Base-by-base conservation (phyloP, 2,888 invertebrate genomes). In the Lordiphosa fenestrarum region DNA sequence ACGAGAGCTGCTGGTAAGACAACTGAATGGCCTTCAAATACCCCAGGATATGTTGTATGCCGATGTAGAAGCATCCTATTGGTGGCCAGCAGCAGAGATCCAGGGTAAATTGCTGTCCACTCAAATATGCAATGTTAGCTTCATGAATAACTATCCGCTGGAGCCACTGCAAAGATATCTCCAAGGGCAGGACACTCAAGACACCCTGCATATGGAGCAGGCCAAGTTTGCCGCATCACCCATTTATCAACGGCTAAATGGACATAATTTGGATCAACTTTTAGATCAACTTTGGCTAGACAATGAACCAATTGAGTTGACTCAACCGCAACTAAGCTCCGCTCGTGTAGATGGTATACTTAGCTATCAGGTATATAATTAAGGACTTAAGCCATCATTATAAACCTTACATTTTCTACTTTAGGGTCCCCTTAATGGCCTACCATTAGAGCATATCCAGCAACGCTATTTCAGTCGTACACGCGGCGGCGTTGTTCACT, bases 391-490 rank as follows among this genome's bases (percentile, higher is more conserved):
- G 10, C 15, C 23, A 4, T 33, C 21, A 44, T 23, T 46, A 10
- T 19, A 23, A 4, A 19, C 15, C 21, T 13, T 30, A 9, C 9
- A 35, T 59, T 59, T 38, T 46, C 2, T 25, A 2, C 6, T 37
- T 57, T 55, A 92, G 92, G 91, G 91, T 21, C 84, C 78, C 3
- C 67, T 92, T 1, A 91, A 91, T 70, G 90, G 90, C 23, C 86
- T 90, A 9, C 85, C 90, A 67, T 73, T 92, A 48, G 82, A 88
- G 6, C 86, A 89, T 69, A 71, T 92, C 39, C 85, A 88, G 13
- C 73, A 90, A 12, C 90, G 91, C 73, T 92, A 92, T 63, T 89
- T 93, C 44, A 92, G 92, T 72, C 90, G 90, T 73, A 88, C 90
- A 4, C 88, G 86, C 53, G 74, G 88, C 15, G 30, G 30, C 10